Evolutionary conservation across 2,888 invertebrate genomes (phyloP).

Genomic region (Trichogramma evanescens): DNA sequence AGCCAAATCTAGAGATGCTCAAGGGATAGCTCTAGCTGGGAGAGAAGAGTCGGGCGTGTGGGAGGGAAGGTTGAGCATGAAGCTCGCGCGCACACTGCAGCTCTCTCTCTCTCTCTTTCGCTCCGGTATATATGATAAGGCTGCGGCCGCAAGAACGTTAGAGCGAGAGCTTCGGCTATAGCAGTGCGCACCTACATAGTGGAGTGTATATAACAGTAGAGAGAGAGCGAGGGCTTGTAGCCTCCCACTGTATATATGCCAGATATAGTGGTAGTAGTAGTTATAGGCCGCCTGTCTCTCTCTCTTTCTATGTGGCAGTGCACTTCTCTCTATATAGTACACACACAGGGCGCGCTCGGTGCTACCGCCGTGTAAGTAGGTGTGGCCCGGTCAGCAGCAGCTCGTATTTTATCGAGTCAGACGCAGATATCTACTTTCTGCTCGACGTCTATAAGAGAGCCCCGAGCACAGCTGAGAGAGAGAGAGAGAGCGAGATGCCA

Average conservation of each 20-base stretch:
- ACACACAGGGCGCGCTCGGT: conserved; percentile 14
- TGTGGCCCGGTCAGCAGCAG: conserved; percentile 33
- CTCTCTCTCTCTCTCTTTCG: too few species aligned
- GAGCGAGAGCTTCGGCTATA: too few species aligned
- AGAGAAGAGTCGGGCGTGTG: too few species aligned
- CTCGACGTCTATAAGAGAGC: conserved; percentile 24
- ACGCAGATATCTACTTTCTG: conserved; percentile 30
- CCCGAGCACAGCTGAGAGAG: conserved; percentile 29
- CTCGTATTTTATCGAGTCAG: conserved; percentile 43
- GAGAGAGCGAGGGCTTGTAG: not conserved
- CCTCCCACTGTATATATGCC: too few species aligned
- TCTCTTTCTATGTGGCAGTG: conserved; percentile 7
- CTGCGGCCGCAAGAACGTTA: too few species aligned
- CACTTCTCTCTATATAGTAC: not conserved
- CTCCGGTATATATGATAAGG: too few species aligned
- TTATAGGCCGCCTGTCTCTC: not conserved
- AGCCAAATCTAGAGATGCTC: too few species aligned
- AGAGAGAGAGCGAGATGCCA: conserved; percentile 3
- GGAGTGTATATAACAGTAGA: not conserved
- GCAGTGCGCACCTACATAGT: too few species aligned
- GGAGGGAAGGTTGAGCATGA: too few species aligned
- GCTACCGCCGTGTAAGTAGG: conserved; percentile 35
- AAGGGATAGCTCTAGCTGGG: too few species aligned
- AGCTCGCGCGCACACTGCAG: too few species aligned
- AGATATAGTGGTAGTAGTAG: too few species aligned